A percentile compares a stretch with the other conserved stretches of the same genome.
Conservation (phyloP, 1,140 invertebrate genomes). For the Drosophila fuyamai region DNA sequence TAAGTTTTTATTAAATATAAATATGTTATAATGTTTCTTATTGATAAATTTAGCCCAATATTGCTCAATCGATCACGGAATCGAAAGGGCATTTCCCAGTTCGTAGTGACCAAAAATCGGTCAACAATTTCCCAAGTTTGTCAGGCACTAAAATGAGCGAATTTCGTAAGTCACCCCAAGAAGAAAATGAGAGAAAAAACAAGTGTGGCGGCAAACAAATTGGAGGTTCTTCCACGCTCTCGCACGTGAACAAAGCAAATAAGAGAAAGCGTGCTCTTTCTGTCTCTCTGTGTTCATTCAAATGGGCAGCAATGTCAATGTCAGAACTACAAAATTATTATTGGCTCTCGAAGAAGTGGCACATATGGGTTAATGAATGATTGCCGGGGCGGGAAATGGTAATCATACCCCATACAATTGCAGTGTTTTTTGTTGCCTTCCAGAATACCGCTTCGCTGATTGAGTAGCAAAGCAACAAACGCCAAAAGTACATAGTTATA, state of each 20-base stretch:
- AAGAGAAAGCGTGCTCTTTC: constrained; percentile 5
- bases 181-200: constrained; percentile 4
- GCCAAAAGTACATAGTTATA: background rate
- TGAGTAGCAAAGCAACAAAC: background rate
- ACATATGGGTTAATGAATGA: constrained; percentile 52
- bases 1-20: no score
- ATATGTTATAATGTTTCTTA: no score
- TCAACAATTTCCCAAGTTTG: constrained; percentile 45
- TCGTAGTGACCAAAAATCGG: background rate
- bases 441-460: no score
- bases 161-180: constrained; percentile 42
- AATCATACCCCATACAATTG: constrained; percentile 28
- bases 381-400: constrained; percentile 6
- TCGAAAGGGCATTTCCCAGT: constrained; percentile 20
- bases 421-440: constrained; percentile 6
- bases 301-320: constrained; percentile 47
- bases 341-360: constrained; percentile 24
- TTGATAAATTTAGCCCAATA: no score
- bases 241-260: constrained; percentile 43
- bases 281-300: constrained; percentile 17
- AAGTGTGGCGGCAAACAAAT: constrained; percentile 22
- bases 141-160: constrained; percentile 73
- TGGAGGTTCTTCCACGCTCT: constrained; percentile 2
- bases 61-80: background rate
- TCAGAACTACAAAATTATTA: constrained; percentile 25